phyloP scores from a whole-genome alignment of 2,888 invertebrate species.

The Gryllus longicercus region DNA sequence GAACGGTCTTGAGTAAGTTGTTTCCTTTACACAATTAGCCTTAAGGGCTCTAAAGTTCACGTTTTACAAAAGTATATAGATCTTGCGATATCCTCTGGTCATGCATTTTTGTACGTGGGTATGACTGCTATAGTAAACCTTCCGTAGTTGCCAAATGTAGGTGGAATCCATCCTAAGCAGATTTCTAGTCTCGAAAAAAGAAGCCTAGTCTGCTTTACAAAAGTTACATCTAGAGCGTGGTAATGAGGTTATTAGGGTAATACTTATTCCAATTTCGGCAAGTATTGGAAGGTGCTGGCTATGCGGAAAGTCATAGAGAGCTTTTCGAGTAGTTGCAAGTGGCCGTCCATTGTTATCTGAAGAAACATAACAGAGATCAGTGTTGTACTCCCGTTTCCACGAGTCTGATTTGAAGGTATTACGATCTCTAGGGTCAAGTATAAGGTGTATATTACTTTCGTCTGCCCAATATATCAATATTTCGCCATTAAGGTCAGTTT shows the following conservation, averaged over 20 bases:
- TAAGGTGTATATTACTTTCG: background rate
- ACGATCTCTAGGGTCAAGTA: background rate
- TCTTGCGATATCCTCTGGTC: background rate
- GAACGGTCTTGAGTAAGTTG: too few species aligned
- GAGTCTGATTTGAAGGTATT: background rate
- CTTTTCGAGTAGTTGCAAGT: background rate
- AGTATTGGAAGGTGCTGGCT: background rate
- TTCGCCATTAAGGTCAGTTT: background rate
- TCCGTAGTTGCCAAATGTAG: background rate
- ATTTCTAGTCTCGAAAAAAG: background rate
- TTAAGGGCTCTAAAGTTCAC: too few species aligned
- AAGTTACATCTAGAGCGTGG: background rate
- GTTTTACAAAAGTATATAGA: background rate
- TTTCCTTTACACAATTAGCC: too few species aligned
- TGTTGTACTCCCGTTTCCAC: background rate
- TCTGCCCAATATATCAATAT: background rate
- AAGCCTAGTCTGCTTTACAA: background rate
- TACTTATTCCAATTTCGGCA: background rate
- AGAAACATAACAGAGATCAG: background rate
- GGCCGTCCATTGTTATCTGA: background rate
- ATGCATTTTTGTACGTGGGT: background rate
- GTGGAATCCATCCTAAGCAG: background rate
- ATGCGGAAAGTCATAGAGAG: background rate
- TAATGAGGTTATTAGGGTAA: background rate
- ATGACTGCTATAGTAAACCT: background rate